Evolutionary conservation across 1,140 invertebrate genomes (phyloP).

Genomic region (Mylabris phalerata): DNA sequence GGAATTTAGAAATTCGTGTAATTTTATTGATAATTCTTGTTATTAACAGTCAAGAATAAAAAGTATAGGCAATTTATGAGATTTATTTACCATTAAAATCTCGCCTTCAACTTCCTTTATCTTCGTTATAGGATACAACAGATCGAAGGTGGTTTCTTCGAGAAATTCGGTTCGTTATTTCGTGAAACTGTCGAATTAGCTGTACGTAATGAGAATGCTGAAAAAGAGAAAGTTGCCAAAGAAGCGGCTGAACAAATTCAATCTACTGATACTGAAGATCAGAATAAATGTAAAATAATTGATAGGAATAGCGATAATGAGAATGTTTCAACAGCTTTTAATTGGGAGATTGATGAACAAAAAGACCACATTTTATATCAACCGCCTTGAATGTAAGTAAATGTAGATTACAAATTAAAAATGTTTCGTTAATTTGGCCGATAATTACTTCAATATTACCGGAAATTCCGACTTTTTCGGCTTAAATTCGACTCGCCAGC

Average conservation of each 20-base stretch:
- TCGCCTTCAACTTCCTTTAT: neutral
- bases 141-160: conserved; percentile 71
- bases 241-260: conserved; percentile 28
- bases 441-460: too few relatives aligned
- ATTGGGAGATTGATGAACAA: conserved; percentile 48
- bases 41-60: too few relatives aligned
- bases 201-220: conserved; percentile 31
- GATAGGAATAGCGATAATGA: conserved; percentile 41
- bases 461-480: too few relatives aligned
- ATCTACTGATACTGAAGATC: conserved; percentile 14
- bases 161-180: conserved; percentile 66
- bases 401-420: too few relatives aligned
- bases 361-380: conserved; percentile 51
- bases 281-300: conserved; percentile 3
- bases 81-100: too few relatives aligned
- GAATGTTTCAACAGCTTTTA: conserved; percentile 41
- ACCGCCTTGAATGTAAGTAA: conserved; percentile 65
- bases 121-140: conserved; percentile 58
- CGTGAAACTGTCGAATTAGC: conserved; percentile 49
- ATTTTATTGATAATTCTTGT: too few relatives aligned
- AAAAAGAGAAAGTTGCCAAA: conserved; percentile 39
- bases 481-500: too few relatives aligned
- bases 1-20: too few relatives aligned
- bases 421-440: too few relatives aligned
- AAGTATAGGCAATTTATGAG: neutral